Evolutionary conservation across 2,888 invertebrate genomes (phyloP), one percentile per base, ranked within the genome.

Genomic region (Drosophila algonquin): DNA sequence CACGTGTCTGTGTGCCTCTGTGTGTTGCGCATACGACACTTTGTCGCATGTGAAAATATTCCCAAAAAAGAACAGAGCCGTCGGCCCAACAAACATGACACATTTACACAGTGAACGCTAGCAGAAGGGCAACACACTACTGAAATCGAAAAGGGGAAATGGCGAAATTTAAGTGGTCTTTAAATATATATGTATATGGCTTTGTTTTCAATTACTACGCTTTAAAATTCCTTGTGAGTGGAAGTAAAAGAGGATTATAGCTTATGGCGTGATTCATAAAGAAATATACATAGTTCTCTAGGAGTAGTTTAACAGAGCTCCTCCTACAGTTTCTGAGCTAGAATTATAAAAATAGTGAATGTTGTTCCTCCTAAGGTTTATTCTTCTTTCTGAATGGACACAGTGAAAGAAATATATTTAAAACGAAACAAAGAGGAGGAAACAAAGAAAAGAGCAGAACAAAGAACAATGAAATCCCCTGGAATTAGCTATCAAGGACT

Each of bases 391-490:
- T 8, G 8, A 40, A n/a, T 2, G 35, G 16, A n/a, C 21, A 61
- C 61, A 47, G 46, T 47, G 47, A 61, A 50, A 48, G 6, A 40
- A n/a, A 40, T 3, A 40, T 44, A 12, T 14, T 12, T 35, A 46
- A 24, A 24, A 48, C 21, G 46, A 46, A 53, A 5, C n/a, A 55
- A 69, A 24, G 70, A 12, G 35, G 47, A 40, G 3, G 12, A 55
- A 52, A 35, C 70, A 16, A 1, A 10, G 12, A 46, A 69, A 51
- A 69, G 58, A 57, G 45, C 50, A 27, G 3, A 3, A 1, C 27
- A 12, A 0, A 18, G 44, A 57, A 67, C 69, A 68, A 68, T 57
- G 67, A 69, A 67, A 58, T 51, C 32, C 50, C 57, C 18, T 51
- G 21, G 35, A 56, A 57, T 51, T 48, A 67, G 57, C 52, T 51